Percentiles rank a stretch among this genome's conserved stretches.
Conservation (phyloP, 2,888 invertebrate species). For the Phoronis australis region DNA sequence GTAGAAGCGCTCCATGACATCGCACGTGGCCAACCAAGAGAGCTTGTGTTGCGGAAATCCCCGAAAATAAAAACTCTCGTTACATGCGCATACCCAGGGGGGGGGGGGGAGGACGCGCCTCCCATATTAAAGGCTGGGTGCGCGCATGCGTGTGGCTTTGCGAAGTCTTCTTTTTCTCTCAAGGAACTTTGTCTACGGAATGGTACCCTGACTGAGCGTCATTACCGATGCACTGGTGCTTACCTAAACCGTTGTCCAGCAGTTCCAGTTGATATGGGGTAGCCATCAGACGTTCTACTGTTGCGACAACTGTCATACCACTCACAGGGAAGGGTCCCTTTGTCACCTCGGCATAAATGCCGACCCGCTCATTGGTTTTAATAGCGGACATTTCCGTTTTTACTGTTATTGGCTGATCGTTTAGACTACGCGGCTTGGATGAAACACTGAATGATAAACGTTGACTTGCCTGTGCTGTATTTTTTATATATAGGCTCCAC, state of each 20-base stretch:
- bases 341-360: slow-evolving; percentile 24
- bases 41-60: no score
- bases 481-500: slow-evolving; percentile 12
- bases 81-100: no score
- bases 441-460: slow-evolving; percentile 11
- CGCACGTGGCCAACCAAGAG: no score
- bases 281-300: slow-evolving; percentile 14
- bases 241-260: slow-evolving; percentile 31
- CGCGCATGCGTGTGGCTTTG: no score
- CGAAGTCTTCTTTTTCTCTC: no score
- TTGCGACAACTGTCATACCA: slow-evolving; percentile 24
- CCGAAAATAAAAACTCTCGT: no score
- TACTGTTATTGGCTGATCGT: slow-evolving; percentile 4
- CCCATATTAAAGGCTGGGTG: no score
- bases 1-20: no score
- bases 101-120: no score
- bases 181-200: no score
- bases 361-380: slow-evolving; percentile 8
- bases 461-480: neutral
- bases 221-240: no score
- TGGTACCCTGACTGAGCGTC: no score
- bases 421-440: slow-evolving; percentile 6
- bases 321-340: slow-evolving; percentile 20
- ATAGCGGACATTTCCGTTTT: slow-evolving; percentile 7
- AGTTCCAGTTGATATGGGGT: slow-evolving; percentile 10